Percentiles rank a stretch among this genome's conserved stretches.
Evolutionary conservation across 2,797 vertebrate genomes (phyloP).

Genomic region (Siniperca obscura): DNA sequence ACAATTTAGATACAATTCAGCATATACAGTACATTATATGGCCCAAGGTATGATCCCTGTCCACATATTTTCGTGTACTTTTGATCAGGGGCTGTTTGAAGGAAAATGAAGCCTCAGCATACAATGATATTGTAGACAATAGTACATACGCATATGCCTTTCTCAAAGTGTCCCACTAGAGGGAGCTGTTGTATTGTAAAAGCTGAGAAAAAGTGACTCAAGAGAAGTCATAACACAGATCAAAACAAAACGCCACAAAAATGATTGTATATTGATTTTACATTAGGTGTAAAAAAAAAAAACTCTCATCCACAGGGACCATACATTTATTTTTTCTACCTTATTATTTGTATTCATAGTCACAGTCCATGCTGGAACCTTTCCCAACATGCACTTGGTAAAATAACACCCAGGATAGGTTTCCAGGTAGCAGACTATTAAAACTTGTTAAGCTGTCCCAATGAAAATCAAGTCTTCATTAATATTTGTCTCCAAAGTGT

Average conservation of each 20-base stretch:
- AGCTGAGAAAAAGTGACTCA: background rate
- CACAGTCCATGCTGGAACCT: background rate
- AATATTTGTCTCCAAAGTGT: background rate
- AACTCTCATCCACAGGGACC: background rate
- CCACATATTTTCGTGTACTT: background rate
- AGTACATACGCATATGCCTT: background rate
- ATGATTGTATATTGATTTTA: background rate
- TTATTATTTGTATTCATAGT: background rate
- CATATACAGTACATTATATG: no score
- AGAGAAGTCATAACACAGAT: background rate
- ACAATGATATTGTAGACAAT: background rate
- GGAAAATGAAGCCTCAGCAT: background rate
- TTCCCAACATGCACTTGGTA: constrained; percentile 5
- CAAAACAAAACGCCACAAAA: background rate
- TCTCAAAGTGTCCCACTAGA: constrained; percentile 36
- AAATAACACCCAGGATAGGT: background rate
- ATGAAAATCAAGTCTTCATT: background rate
- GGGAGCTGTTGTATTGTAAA: constrained; percentile 36
- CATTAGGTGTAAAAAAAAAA: no score
- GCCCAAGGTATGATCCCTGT: background rate
- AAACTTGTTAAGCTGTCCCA: background rate
- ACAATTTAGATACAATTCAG: background rate
- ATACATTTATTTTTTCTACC: background rate
- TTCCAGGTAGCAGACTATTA: background rate
- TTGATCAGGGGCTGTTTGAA: background rate